Evolutionary conservation across 2,797 vertebrate species (phyloP).

Genomic region (Pangasius mekongensis): DNA sequence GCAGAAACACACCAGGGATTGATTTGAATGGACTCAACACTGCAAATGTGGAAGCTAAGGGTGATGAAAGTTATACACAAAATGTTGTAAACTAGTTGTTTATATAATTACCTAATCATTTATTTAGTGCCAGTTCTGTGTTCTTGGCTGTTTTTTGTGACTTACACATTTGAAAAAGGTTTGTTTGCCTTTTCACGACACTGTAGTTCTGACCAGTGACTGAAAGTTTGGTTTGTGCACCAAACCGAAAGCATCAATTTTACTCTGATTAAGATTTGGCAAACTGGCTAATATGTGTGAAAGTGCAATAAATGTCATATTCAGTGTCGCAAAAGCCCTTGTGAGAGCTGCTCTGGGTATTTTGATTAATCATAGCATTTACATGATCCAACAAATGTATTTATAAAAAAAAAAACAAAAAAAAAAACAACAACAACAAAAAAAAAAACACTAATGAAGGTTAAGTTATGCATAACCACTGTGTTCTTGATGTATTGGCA

Average conservation of each 20-base stretch:
- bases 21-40: not conserved
- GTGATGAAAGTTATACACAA: not conserved
- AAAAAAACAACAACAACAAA: fast-evolving
- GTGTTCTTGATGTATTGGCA: not conserved
- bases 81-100: not conserved
- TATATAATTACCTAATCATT: not conserved
- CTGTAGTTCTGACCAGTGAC: not conserved
- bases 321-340: not conserved
- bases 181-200: not conserved
- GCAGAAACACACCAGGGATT: not conserved
- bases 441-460: not conserved
- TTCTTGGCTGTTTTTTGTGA: not conserved
- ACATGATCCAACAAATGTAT: not conserved
- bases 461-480: not conserved
- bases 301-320: not conserved
- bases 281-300: not conserved
- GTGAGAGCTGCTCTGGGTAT: not conserved
- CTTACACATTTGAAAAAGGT: too few relatives aligned
- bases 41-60: not conserved
- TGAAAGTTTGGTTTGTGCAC: not conserved
- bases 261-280: too few relatives aligned
- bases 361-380: not conserved
- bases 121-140: not conserved
- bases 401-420: not conserved
- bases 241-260: not conserved